Evolutionary conservation across 2,888 invertebrate genomes (phyloP).

Genomic region (Myopa testacea): DNA sequence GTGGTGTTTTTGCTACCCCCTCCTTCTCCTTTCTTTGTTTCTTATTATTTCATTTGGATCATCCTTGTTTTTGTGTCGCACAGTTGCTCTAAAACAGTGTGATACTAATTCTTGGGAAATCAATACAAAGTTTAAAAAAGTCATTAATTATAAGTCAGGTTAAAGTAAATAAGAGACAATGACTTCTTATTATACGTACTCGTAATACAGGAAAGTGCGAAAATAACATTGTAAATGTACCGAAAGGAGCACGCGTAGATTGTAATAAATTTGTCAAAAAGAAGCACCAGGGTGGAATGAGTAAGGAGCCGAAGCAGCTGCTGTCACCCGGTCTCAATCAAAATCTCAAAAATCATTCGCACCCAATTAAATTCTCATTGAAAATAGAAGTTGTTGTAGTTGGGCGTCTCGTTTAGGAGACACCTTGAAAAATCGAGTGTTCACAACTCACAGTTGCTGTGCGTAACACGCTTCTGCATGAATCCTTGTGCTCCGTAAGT

Average conservation of each 20-base stretch:
- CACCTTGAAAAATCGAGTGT: constrained; percentile 33
- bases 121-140: constrained; percentile 20
- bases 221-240: constrained; percentile 5
- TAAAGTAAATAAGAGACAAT: neutral
- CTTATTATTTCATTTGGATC: neutral
- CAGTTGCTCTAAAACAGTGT: constrained; percentile 12
- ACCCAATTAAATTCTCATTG: constrained; percentile 26
- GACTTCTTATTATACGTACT: neutral
- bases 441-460: constrained; percentile 22
- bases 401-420: neutral
- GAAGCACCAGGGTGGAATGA: neutral
- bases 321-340: neutral
- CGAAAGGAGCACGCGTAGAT: constrained; percentile 29
- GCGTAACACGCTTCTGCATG: no score
- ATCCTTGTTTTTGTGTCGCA: constrained; percentile 8
- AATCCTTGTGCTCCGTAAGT: constrained; percentile 6
- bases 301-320: neutral
- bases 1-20: neutral
- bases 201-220: constrained; percentile 6
- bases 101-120: constrained; percentile 27
- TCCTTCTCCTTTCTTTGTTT: neutral
- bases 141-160: constrained; percentile 32
- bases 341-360: constrained; percentile 20
- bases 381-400: neutral
- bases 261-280: constrained; percentile 28